phyloP scores from a whole-genome alignment of 2,797 vertebrate species.

The Galagoides demidoff region DNA sequence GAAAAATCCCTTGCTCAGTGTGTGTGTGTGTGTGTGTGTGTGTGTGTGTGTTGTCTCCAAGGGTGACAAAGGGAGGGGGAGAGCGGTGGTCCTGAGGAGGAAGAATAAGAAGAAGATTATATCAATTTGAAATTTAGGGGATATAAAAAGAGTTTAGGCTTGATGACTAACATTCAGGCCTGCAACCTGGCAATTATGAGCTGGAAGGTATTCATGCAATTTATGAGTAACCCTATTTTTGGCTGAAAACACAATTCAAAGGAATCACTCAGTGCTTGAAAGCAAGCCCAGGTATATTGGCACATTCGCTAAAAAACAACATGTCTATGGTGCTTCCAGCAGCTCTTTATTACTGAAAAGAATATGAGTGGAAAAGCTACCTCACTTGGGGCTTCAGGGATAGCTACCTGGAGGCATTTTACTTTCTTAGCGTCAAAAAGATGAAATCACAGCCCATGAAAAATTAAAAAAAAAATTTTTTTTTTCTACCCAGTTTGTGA shows the following conservation, averaged over 20 bases:
- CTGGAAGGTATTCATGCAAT: slow-evolving; percentile 75
- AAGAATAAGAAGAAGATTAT: slow-evolving; percentile 10
- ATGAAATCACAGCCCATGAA: slow-evolving; percentile 35
- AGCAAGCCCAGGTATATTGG: slow-evolving; percentile 76
- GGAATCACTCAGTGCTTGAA: slow-evolving; percentile 74
- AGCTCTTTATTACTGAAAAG: slow-evolving; percentile 69
- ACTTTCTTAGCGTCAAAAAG: slow-evolving; percentile 40
- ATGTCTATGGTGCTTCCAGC: slow-evolving; percentile 71
- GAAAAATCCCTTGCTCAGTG: not conserved
- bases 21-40: not conserved
- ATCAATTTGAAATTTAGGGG: slow-evolving; percentile 59
- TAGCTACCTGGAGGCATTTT: slow-evolving; percentile 64
- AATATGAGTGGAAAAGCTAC: slow-evolving; percentile 71
- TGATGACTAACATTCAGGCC: slow-evolving; percentile 69
- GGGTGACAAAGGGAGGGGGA: not conserved
- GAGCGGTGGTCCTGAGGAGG: not conserved
- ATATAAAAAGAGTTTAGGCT: slow-evolving; percentile 55
- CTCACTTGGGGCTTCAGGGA: slow-evolving; percentile 44
- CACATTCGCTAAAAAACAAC: slow-evolving; percentile 68
- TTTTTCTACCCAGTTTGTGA: slow-evolving; percentile 5
- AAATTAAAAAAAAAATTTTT: not conserved
- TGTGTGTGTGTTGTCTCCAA: not conserved
- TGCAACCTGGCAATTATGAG: slow-evolving; percentile 76
- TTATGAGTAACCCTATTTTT: slow-evolving; percentile 76
- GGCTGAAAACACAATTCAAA: slow-evolving; percentile 77